Evolutionary conservation across 2,888 invertebrate species (phyloP).

Genomic region (Drosophila atripex): DNA sequence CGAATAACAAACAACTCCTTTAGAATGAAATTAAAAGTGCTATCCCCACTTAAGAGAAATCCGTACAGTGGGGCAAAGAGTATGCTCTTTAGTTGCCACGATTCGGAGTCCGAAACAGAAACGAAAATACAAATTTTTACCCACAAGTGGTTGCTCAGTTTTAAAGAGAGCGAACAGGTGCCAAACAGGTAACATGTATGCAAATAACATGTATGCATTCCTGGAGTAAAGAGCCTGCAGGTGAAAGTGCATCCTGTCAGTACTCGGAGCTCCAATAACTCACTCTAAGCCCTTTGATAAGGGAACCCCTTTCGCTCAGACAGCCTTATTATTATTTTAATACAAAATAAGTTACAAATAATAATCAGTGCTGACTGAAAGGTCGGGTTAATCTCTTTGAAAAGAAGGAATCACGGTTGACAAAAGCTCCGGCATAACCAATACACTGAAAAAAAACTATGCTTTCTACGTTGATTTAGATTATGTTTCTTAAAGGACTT

Average conservation of each 20-base stretch:
- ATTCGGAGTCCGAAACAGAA: constrained; percentile 58
- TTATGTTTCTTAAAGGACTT: too few relatives aligned
- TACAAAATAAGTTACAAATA: background rate
- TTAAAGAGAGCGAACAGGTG: background rate
- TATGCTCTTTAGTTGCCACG: constrained; percentile 1
- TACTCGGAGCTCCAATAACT: too few relatives aligned
- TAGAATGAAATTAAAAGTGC: constrained; percentile 20
- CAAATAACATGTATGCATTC: background rate
- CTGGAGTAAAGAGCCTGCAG: background rate
- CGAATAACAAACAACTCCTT: constrained; percentile 28
- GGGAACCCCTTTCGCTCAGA: background rate
- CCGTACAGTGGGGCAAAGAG: constrained; percentile 26
- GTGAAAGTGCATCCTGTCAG: constrained; percentile 15
- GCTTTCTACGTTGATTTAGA: too few relatives aligned
- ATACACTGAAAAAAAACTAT: background rate
- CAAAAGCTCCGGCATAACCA: background rate
- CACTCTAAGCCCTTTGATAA: background rate
- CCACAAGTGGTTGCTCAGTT: constrained; percentile 68
- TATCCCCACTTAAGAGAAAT: constrained; percentile 22
- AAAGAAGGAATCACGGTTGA: constrained; percentile 12
- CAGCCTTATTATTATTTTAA: too few relatives aligned
- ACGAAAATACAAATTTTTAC: constrained; percentile 35
- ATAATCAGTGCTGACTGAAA: constrained; percentile 12
- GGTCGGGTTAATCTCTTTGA: constrained; percentile 42
- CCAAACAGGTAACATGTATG: background rate